Evolutionary conservation across 2,113 vertebrate species (phyloP), one percentile per base, ranked within the genome.

Genomic region (Anolis carolinensis): DNA sequence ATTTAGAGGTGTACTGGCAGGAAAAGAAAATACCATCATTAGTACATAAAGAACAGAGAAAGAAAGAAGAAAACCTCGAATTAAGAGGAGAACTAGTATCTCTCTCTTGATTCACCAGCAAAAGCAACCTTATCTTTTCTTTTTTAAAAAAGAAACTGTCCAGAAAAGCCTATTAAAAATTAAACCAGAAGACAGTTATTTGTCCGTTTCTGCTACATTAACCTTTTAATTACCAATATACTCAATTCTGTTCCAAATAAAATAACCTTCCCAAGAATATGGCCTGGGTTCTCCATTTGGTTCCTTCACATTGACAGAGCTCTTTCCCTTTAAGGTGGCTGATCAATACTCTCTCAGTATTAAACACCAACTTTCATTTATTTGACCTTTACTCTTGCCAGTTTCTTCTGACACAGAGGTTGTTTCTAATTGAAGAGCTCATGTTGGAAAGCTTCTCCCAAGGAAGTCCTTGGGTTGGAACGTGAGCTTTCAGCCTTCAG

Each of bases 1-100:
- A 97, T 97, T 98, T 98, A 97, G 93, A 97, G 97, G 97, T 97
- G 94, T 98, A 98, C 98, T 99, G 97, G 97, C 86, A 96, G 95
- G 96, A 95, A 97, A 93, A 97, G 96, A 97, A 97, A 97, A 97
- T 97, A 97, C 92, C 95, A 97, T 96, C 95, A 97, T 97, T 97
- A 97, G 96, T 98, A 95, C 93, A 97, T 79, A 75, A 74, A 92
- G 93, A 94, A 94, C 81, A 96, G 92, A 91, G 90, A 94, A 55
- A 85, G 68, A 79, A 59, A 86, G 3, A 18, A 59, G 55, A 59
- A n/a, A 32, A 86, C 74, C 87, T 92, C 79, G 89, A 89, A 91
- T 59, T 70, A 86, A 86, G 87, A 25, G 63, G 68, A 88, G 72
- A 82, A 83, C 65, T 67, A 20, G 62, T n/a, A 85, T 92, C 87